Percentiles rank a stretch among this genome's conserved stretches.
Evolutionary conservation across 2,888 invertebrate species (phyloP).

Genomic region (Shargacucullia verbasci): DNA sequence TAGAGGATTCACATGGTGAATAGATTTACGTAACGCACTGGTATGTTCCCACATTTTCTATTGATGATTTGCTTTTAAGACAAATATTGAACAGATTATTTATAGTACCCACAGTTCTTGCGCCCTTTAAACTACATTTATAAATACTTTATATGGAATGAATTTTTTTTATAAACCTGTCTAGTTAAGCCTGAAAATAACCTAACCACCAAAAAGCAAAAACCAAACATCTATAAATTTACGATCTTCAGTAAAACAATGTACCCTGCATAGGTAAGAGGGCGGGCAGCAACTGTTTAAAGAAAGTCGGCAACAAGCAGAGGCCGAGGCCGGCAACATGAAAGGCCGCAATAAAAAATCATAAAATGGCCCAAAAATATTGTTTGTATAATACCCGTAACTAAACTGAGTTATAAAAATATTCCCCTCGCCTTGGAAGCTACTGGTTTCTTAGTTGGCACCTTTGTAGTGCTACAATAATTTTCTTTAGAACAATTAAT

Average conservation of each 20-base stretch:
- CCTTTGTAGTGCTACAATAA: conserved; percentile 57
- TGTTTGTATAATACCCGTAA: conserved; percentile 66
- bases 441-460: conserved; percentile 69
- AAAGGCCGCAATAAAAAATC: conserved; percentile 78
- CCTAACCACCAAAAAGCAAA: too few relatives aligned
- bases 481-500: conserved; percentile 51
- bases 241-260: conserved; percentile 42
- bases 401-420: conserved; percentile 67
- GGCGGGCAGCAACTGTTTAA: conserved; percentile 55
- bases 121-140: too few relatives aligned
- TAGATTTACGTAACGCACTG: too few relatives aligned
- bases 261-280: conserved; percentile 51
- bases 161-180: too few relatives aligned
- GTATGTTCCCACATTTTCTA: too few relatives aligned
- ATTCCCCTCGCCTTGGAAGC: conserved; percentile 70
- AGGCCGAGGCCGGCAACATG: conserved; percentile 67
- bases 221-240: conserved; percentile 42
- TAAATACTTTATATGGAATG: too few relatives aligned
- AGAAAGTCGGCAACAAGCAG: conserved; percentile 72
- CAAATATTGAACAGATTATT: too few relatives aligned
- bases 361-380: conserved; percentile 76
- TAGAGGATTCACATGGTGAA: too few relatives aligned
- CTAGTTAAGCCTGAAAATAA: too few relatives aligned
- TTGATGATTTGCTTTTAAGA: too few relatives aligned
- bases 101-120: too few relatives aligned